These are phyloP conservation scores for Hymenopus coronatus DNA, from an alignment of 2,888 invertebrate species.

Conservation along the genomic window DNA sequence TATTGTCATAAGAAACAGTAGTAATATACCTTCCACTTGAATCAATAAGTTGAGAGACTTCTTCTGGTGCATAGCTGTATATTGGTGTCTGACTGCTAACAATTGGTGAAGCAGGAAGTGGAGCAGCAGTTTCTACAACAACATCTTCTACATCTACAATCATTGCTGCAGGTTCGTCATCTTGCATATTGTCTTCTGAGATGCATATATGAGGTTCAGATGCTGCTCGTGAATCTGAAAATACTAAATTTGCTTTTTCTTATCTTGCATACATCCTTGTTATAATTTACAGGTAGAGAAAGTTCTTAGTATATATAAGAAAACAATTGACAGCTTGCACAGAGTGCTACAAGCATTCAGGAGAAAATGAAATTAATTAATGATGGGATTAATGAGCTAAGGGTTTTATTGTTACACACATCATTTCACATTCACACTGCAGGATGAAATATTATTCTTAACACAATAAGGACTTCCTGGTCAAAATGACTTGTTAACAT, in stretches of 20 bases:
- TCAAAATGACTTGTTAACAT: no score
- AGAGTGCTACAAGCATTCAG: no score
- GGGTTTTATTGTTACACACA: no score
- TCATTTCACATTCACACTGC: no score
- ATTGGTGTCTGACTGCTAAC: constrained; percentile 66
- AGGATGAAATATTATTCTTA: no score
- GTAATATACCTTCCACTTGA: constrained; percentile 48
- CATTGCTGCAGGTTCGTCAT: constrained; percentile 66
- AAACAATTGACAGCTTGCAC: no score
- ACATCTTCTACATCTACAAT: constrained; percentile 79
- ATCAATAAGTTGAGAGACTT: constrained; percentile 48
- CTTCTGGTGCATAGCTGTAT: constrained; percentile 64
- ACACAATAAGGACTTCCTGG: no score
- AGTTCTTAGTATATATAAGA: no score
- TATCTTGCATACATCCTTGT: no score
- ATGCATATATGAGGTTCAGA: constrained; percentile 41
- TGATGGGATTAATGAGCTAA: no score
- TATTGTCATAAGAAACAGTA: not conserved
- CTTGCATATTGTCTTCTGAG: constrained; percentile 36
- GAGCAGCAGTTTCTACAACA: constrained; percentile 74
- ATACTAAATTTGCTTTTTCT: not conserved
- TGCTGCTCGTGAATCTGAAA: constrained; percentile 41
- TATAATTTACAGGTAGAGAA: no score
- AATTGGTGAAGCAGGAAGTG: constrained; percentile 62
- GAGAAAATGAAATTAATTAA: no score